A percentile compares a stretch with the other conserved stretches of the same genome.
Conservation (phyloP, 2,797 vertebrate genomes). For the Spinus olivaceus region DNA sequence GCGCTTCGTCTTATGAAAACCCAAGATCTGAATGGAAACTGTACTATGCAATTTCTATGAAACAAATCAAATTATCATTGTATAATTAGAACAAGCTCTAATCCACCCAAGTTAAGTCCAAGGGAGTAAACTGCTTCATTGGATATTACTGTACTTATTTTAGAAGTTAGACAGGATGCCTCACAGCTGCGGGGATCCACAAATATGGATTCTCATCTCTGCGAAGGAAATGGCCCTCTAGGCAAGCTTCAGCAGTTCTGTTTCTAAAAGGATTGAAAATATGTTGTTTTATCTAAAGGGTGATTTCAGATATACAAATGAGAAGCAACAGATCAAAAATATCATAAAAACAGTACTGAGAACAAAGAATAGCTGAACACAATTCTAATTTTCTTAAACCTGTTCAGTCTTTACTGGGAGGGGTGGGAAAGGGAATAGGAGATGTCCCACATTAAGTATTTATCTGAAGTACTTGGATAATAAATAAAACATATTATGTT, state of each 20-base stretch:
- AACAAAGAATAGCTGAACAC: neutral
- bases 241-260: neutral
- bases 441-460: neutral
- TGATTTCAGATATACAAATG: neutral
- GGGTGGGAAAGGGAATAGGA: neutral
- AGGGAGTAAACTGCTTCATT: neutral
- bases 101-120: neutral
- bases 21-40: neutral
- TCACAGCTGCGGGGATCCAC: neutral
- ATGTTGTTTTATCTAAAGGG: neutral
- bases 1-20: neutral
- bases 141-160: neutral
- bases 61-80: neutral
- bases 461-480: neutral
- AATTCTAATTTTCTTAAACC: neutral
- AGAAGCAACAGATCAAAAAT: neutral
- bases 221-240: neutral
- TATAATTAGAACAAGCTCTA: neutral
- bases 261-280: neutral
- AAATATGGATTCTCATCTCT: neutral
- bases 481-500: neutral
- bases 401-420: neutral
- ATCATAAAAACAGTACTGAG: neutral
- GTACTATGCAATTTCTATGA: neutral
- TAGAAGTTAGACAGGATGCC: neutral